Conservation (phyloP, 2,797 vertebrate genomes). For the Eospalax fontanierii region DNA sequence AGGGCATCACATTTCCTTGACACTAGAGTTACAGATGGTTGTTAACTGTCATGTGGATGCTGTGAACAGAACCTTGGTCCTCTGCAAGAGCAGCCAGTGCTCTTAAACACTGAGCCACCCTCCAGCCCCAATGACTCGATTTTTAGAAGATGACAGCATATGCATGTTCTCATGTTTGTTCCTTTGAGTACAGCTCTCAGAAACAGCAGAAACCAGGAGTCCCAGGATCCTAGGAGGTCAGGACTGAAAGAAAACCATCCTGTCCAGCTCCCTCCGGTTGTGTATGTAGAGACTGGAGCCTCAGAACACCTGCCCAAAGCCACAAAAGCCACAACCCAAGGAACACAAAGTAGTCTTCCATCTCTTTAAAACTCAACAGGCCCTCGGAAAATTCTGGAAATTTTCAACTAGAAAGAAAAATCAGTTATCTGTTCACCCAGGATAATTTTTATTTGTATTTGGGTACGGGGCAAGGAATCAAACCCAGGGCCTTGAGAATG, state of each 20-base stretch:
- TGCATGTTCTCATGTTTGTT: neutral
- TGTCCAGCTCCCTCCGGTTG: neutral
- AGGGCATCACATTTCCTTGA: too few relatives aligned
- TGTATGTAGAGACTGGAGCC: neutral
- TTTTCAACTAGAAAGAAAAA: conserved; percentile 44
- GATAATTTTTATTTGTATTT: neutral
- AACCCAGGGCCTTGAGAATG: neutral
- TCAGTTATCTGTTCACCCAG: neutral
- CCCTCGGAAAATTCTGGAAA: conserved; percentile 32
- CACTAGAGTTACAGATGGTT: too few relatives aligned
- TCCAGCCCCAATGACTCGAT: neutral
- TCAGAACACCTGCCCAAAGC: too few relatives aligned
- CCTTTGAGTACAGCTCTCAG: neutral
- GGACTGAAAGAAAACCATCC: neutral
- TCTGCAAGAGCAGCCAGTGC: too few relatives aligned
- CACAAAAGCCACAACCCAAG: too few relatives aligned
- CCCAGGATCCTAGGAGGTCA: neutral
- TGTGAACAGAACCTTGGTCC: too few relatives aligned
- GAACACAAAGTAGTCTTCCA: neutral
- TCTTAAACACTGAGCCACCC: too few relatives aligned
- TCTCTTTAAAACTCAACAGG: neutral
- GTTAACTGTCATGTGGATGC: too few relatives aligned
- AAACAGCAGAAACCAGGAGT: neutral
- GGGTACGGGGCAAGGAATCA: neutral
- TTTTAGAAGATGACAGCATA: neutral